Evolutionary conservation across 2,797 vertebrate species (phyloP), one percentile per base, ranked within the genome.

Genomic region (Gallinago nigripennis): DNA sequence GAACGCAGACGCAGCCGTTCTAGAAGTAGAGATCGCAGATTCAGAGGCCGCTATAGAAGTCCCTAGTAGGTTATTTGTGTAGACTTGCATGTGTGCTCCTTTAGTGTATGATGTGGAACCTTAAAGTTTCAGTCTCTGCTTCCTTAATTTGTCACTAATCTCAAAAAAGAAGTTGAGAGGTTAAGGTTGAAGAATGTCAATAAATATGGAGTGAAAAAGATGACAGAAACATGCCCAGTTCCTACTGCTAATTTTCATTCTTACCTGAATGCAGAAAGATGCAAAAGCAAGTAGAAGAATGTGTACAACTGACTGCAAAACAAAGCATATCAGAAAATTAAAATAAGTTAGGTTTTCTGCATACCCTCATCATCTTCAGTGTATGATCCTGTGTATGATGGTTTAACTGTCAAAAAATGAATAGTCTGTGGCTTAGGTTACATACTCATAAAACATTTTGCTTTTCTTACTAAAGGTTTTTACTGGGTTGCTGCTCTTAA

Each of bases 1-100:
- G 99, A 99, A 50, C 98, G 98, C 54, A 98, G 98, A 37, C 98
- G 99, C 85, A 99, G 99, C 45, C 98, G 98, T 12, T 99, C 99
- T 12, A 98, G 98, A 66, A 99, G 99, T 75, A 98, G 98, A 84
- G 99, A 99, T 72, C 98, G 99, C 25, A 97, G 98, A n/a, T 98
- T 98, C 96, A 97, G 98, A 97, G 99, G 99, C 48, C 99, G 98
- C 86, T 99, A 99, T 89, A 98, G 98, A 92, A 99, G 98, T 91
- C 99, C 99, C 53, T 97, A 99, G 99, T 99, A 98, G 92, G 99
- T 99, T 94, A 83, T 35, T 87, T 25, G 5, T 53, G 31, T 37
- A 13, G 14, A 35, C 15, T 48, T 91, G 30, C 24, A 1, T 45
- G 35, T 75, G 30, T 92, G 53, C 48, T 82, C 31, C 61, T 85